Percentiles rank a stretch among this genome's conserved stretches.
Conservation (phyloP, 1,140 invertebrate genomes). For the Palaemon carinicauda region DNA sequence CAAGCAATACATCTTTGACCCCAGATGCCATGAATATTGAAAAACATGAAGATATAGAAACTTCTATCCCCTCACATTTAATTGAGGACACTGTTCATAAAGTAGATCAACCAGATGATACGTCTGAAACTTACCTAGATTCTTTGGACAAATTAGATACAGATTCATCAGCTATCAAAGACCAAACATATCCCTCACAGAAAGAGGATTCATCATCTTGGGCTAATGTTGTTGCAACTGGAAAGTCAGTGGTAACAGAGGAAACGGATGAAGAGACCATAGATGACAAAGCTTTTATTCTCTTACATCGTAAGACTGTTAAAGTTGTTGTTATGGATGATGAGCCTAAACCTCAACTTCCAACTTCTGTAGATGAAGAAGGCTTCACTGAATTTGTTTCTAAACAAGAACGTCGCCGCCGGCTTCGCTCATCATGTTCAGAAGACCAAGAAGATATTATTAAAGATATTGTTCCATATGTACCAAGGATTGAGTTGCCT, state of each 20-base stretch:
- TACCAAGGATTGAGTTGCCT: slow-evolving; percentile 52
- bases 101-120: no score
- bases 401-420: slow-evolving; percentile 54
- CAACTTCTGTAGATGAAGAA: slow-evolving; percentile 46
- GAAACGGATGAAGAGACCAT: slow-evolving; percentile 12
- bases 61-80: no score
- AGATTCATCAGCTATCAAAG: not conserved
- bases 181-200: slow-evolving; percentile 31
- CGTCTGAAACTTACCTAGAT: no score
- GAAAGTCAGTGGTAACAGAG: slow-evolving; percentile 36
- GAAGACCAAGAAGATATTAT: slow-evolving; percentile 55
- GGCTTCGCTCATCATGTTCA: slow-evolving; percentile 60
- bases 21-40: no score
- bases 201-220: not conserved
- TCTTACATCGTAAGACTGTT: slow-evolving; percentile 51
- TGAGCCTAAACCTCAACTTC: slow-evolving; percentile 37
- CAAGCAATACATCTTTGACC: no score
- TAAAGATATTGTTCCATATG: slow-evolving; percentile 57
- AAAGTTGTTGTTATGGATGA: slow-evolving; percentile 56
- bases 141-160: no score
- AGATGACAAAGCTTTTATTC: slow-evolving; percentile 42
- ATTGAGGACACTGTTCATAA: no score
- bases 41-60: no score
- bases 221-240: slow-evolving; percentile 48
- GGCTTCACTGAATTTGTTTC: slow-evolving; percentile 59